Conservation (phyloP, 2,113 vertebrate species). For the Antechinus flavipes region DNA sequence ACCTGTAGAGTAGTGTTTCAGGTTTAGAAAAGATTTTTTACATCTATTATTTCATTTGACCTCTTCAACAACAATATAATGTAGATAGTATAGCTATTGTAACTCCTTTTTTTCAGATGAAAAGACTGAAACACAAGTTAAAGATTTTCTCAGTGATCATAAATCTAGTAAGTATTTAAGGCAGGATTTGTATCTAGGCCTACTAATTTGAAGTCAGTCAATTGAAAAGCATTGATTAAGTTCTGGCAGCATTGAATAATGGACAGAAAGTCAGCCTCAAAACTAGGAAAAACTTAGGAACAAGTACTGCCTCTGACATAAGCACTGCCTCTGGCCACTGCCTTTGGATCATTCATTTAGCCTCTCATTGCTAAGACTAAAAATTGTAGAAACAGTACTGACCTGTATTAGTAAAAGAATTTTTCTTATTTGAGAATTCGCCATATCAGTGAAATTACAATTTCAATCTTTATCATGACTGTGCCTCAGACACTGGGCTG, state of each 20-base stretch:
- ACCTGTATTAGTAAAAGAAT: neutral
- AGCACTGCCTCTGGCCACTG: neutral
- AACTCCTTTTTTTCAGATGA: neutral
- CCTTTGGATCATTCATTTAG: neutral
- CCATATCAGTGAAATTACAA: neutral
- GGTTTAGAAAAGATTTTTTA: neutral
- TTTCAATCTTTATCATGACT: neutral
- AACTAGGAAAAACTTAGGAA: neutral
- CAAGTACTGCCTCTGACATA: neutral
- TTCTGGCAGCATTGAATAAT: neutral
- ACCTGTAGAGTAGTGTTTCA: neutral
- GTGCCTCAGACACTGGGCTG: neutral
- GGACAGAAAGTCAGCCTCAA: neutral
- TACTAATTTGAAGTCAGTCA: neutral
- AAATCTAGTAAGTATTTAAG: neutral
- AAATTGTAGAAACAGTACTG: neutral
- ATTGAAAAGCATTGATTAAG: neutral
- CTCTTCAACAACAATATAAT: neutral
- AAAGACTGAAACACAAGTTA: neutral
- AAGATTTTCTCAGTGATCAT: neutral
- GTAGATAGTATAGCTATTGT: neutral
- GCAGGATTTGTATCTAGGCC: neutral
- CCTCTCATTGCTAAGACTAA: neutral
- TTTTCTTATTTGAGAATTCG: neutral
- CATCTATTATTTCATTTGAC: neutral